Evolutionary conservation across 2,888 invertebrate genomes (phyloP).

Genomic region (Andrena bucephala): DNA sequence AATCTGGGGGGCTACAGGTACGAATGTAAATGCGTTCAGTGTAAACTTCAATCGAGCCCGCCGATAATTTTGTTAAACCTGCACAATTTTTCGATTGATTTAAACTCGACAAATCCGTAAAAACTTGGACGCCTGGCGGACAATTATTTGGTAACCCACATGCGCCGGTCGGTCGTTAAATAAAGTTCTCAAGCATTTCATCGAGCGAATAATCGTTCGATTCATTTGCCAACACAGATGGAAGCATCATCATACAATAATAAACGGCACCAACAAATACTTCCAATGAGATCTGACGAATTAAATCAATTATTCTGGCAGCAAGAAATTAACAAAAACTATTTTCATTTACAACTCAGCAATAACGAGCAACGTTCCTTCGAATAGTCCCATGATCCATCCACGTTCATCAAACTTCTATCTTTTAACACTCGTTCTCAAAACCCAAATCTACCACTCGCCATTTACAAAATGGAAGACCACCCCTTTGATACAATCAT

Average conservation of each 20-base stretch:
- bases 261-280: too few species aligned
- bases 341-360: too few species aligned
- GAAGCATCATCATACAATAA: not conserved
- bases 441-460: too few species aligned
- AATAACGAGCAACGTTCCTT: too few species aligned
- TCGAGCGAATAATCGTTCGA: not conserved
- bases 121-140: not conserved
- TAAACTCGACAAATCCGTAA: constrained; percentile 25
- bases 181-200: constrained; percentile 14
- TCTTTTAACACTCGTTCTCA: too few species aligned
- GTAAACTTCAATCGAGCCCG: constrained; percentile 53
- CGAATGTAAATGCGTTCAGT: constrained; percentile 43
- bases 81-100: constrained; percentile 57
- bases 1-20: constrained; percentile 21
- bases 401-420: too few species aligned
- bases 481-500: too few species aligned
- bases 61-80: constrained; percentile 47
- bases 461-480: too few species aligned
- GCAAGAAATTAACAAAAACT: too few species aligned
- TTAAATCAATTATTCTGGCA: not conserved
- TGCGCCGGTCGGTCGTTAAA: constrained; percentile 18
- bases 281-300: not conserved
- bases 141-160: constrained; percentile 20
- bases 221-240: constrained; percentile 10
- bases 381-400: too few species aligned